Evolutionary conservation across 2,888 invertebrate species (phyloP).

Genomic region (Syrista parreyssii): DNA sequence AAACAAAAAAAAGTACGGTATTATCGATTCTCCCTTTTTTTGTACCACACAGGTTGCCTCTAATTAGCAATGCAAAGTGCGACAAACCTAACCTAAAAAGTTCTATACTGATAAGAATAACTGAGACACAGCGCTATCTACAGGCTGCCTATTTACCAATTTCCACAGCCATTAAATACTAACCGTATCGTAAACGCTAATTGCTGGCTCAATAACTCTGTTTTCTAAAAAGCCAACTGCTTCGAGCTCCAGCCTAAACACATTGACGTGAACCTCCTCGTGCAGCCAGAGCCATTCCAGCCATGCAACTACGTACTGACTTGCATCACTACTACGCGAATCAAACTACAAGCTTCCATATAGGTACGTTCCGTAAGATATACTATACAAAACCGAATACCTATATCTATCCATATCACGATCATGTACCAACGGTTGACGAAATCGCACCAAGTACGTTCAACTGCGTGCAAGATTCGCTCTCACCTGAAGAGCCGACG

Average conservation of each 20-base stretch:
- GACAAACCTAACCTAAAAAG: background rate
- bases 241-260: background rate
- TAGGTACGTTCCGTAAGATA: too few relatives aligned
- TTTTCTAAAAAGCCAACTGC: background rate
- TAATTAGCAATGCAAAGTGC: background rate
- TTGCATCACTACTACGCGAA: too few relatives aligned
- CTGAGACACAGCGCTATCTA: background rate
- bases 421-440: too few relatives aligned
- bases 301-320: too few relatives aligned
- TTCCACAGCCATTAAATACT: background rate
- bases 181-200: background rate
- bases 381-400: too few relatives aligned
- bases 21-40: background rate
- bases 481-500: background rate
- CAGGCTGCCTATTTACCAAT: background rate
- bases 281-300: too few relatives aligned
- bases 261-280: too few relatives aligned
- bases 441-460: too few relatives aligned
- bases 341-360: too few relatives aligned
- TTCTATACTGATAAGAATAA: background rate
- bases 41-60: background rate
- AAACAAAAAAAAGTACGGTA: background rate
- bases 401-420: too few relatives aligned
- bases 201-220: background rate
- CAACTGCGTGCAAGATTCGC: background rate